These are phyloP conservation scores for Neria commutata DNA, from an alignment of 2,888 invertebrate species.

Conservation along the genomic window DNA sequence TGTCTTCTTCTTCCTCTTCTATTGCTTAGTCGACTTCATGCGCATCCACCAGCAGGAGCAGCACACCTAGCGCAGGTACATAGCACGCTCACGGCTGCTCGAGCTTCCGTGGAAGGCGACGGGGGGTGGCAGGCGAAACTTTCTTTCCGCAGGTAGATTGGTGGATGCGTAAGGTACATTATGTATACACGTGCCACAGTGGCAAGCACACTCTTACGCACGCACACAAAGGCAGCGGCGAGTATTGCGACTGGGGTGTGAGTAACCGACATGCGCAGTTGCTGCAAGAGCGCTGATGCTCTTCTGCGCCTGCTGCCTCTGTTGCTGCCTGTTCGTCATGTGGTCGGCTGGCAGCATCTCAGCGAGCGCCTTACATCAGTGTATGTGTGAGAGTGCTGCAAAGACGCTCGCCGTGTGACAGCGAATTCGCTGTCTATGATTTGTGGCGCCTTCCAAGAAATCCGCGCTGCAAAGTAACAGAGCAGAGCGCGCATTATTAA, in stretches of 20 bases:
- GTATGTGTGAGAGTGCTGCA: constrained; percentile 16
- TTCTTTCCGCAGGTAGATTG: constrained; percentile 61
- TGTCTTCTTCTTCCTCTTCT: neutral
- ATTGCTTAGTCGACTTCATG: neutral
- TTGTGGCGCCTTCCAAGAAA: constrained; percentile 9
- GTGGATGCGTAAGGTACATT: constrained; percentile 60
- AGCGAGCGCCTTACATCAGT: neutral
- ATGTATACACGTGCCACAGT: constrained; percentile 46
- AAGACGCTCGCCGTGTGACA: constrained; percentile 19
- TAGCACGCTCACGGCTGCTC: constrained; percentile 6
- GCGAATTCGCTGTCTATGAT: neutral
- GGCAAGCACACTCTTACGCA: constrained; percentile 14
- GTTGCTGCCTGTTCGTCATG: too few species aligned
- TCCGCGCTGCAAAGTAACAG: neutral
- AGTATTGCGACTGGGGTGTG: constrained; percentile 31
- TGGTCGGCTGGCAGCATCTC: constrained; percentile 9
- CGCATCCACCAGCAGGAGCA: neutral
- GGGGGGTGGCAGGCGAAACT: constrained; percentile 32
- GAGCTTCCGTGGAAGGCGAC: constrained; percentile 24
- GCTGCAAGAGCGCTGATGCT: too few species aligned
- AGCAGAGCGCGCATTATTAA: too few species aligned
- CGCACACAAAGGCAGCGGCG: constrained; percentile 15
- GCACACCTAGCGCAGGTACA: constrained; percentile 31
- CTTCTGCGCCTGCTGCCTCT: too few species aligned
- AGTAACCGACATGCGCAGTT: too few species aligned